Evolutionary conservation across 2,888 invertebrate genomes (phyloP).

Genomic region (Drosophila pegasa): DNA sequence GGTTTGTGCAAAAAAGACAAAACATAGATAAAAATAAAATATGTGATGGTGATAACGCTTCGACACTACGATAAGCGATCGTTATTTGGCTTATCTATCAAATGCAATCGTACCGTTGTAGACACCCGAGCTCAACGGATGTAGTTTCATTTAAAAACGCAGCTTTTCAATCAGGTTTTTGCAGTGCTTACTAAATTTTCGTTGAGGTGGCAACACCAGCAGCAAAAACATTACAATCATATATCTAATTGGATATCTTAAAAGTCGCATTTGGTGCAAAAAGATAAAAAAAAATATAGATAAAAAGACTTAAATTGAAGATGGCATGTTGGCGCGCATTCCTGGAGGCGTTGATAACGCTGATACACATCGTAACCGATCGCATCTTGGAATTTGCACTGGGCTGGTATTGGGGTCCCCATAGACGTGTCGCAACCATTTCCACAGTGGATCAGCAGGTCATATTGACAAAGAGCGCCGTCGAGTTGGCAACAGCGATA

Average conservation of each 20-base stretch:
- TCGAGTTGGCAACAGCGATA: conserved; percentile 89
- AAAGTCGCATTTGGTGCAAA: conserved; percentile 16
- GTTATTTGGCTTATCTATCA: not conserved
- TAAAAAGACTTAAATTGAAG: not conserved
- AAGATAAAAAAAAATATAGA: conserved; percentile 22
- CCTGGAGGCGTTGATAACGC: conserved; percentile 66
- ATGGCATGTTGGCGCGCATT: conserved; percentile 70
- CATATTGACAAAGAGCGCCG: conserved; percentile 88
- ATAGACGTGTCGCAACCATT: conserved; percentile 72
- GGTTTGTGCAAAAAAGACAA: not conserved
- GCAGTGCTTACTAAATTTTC: not conserved
- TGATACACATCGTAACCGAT: conserved; percentile 78
- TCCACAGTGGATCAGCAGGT: conserved; percentile 64
- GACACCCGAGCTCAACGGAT: not conserved
- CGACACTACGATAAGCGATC: not conserved
- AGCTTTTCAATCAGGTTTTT: conserved; percentile 14
- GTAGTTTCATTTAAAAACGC: conserved; percentile 1
- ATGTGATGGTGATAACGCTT: not conserved
- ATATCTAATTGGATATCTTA: conserved; percentile 18
- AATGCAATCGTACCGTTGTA: not conserved
- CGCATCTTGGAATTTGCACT: conserved; percentile 75
- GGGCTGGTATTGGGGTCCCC: conserved; percentile 81
- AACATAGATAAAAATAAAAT: not conserved
- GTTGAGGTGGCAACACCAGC: conserved; percentile 42
- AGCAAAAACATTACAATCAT: not conserved